These are phyloP conservation scores for Eulacestoma nigropectus DNA, from an alignment of 2,113 vertebrate genomes.

Conservation along the genomic window DNA sequence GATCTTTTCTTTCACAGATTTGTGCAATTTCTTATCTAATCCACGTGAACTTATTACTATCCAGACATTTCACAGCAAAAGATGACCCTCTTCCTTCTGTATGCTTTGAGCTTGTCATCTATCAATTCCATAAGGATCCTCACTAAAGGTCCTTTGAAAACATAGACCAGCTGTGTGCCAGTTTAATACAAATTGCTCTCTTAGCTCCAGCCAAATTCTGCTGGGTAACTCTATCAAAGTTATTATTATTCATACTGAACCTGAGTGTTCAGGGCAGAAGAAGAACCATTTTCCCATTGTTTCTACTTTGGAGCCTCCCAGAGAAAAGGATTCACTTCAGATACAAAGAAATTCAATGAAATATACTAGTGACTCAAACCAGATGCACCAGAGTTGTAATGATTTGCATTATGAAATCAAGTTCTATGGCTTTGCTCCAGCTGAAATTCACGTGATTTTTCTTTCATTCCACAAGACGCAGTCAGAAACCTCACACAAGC, in stretches of 20 bases:
- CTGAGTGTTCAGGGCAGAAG: neutral
- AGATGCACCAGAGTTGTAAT: neutral
- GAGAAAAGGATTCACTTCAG: neutral
- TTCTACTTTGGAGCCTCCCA: neutral
- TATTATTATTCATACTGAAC: neutral
- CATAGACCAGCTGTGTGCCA: neutral
- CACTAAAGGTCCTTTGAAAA: neutral
- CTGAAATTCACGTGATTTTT: neutral
- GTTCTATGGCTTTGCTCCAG: neutral
- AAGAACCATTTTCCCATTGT: neutral
- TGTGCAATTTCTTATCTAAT: neutral
- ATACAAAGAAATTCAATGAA: neutral
- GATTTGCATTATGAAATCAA: constrained; percentile 1
- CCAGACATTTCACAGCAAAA: neutral
- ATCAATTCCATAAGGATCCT: neutral
- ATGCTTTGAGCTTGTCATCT: neutral
- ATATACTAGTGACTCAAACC: neutral
- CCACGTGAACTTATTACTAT: neutral
- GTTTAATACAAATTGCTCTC: neutral
- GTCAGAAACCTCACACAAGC: neutral
- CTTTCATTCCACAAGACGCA: neutral
- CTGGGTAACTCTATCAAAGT: neutral
- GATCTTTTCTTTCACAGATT: neutral
- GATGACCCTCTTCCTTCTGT: neutral
- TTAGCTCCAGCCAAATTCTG: neutral